These are phyloP conservation scores for Cynocephalus volans DNA, from an alignment of 2,113 vertebrate genomes.

Conservation along the genomic window DNA sequence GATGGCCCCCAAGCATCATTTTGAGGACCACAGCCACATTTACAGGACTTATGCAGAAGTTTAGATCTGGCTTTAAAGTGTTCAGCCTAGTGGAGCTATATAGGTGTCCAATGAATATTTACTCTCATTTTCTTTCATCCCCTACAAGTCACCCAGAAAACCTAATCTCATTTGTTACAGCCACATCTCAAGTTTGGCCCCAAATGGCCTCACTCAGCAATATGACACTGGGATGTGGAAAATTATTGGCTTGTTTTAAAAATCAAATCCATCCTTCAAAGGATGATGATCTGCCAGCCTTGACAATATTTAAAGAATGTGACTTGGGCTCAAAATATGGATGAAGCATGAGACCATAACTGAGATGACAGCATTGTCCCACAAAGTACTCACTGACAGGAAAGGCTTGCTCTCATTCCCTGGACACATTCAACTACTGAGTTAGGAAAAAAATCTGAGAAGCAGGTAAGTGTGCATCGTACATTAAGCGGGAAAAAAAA, in stretches of 20 bases:
- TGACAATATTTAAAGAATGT: conserved; percentile 38
- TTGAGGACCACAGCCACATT: neutral
- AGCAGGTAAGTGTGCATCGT: neutral
- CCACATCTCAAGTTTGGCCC: neutral
- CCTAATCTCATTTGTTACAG: neutral
- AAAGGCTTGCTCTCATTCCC: neutral
- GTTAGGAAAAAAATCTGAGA: neutral
- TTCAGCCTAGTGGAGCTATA: neutral
- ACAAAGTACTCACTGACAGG: neutral
- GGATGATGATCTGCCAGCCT: neutral
- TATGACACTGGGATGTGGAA: neutral
- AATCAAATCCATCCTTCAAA: conserved; percentile 55
- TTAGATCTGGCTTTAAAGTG: neutral
- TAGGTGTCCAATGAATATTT: neutral
- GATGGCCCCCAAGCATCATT: neutral
- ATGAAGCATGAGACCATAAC: neutral
- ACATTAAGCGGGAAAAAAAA: neutral
- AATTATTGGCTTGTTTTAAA: conserved; percentile 55
- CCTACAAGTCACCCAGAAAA: conserved; percentile 10
- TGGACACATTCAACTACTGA: neutral
- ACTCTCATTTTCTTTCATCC: neutral
- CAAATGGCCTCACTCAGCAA: neutral
- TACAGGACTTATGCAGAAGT: neutral
- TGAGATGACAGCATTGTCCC: neutral
- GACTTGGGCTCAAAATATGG: neutral